Percentiles rank a stretch among this genome's conserved stretches.
Conservation (phyloP, 2,888 invertebrate species). For the Cephus pygmeus region DNA sequence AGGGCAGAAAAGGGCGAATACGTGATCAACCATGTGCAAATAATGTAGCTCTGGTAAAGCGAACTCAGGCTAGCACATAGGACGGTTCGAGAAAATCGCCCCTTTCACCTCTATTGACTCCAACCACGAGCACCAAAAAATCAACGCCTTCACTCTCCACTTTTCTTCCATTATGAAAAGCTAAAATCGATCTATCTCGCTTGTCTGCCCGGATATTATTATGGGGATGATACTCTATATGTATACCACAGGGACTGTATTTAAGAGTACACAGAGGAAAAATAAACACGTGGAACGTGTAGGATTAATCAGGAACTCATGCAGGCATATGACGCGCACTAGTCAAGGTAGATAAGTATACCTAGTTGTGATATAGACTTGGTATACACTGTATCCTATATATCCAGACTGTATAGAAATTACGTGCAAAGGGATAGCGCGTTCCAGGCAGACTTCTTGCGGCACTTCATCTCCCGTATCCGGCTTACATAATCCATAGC, state of each 20-base stretch:
- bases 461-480: slow-evolving; percentile 22
- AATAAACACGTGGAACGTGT: neutral
- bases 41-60: neutral
- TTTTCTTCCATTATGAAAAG: neutral
- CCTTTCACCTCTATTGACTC: neutral
- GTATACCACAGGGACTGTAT: neutral
- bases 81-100: neutral
- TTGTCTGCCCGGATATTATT: neutral
- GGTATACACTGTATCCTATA: neutral
- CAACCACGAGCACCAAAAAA: neutral
- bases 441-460: slow-evolving; percentile 12
- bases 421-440: neutral
- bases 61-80: neutral
- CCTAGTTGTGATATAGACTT: neutral
- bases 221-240: neutral
- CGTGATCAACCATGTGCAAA: neutral
- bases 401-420: neutral
- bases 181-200: neutral
- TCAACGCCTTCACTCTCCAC: neutral
- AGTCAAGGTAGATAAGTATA: neutral
- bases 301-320: neutral
- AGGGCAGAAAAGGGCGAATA: neutral
- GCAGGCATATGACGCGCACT: neutral
- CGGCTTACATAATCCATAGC: slow-evolving; percentile 17
- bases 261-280: neutral